Conservation (phyloP, 2,888 invertebrate genomes). For the Rotaria macrura region DNA sequence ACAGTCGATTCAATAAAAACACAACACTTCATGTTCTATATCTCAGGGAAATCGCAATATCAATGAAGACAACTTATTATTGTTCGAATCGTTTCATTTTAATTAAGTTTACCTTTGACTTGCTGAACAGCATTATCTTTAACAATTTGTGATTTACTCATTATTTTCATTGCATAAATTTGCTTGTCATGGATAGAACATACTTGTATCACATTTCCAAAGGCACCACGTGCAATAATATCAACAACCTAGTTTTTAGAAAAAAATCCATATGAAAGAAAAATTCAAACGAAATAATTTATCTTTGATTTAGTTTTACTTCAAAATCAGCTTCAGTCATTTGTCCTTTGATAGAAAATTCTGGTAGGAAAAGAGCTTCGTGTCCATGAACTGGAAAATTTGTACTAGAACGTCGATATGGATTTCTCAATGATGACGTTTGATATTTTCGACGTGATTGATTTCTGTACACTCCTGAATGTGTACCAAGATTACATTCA, state of each 20-base stretch:
- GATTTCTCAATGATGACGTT: conserved; percentile 32
- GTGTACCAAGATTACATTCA: neutral
- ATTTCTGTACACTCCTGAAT: neutral
- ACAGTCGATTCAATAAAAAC: too few relatives aligned
- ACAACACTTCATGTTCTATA: too few relatives aligned
- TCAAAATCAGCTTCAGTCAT: conserved; percentile 34
- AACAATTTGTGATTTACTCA: conserved; percentile 59
- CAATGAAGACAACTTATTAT: too few relatives aligned
- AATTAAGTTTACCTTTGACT: conserved; percentile 56
- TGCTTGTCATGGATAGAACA: conserved; percentile 52
- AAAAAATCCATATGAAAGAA: too few relatives aligned
- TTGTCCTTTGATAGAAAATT: conserved; percentile 33
- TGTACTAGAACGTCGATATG: conserved; percentile 29
- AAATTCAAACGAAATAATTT: too few relatives aligned
- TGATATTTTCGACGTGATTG: conserved; percentile 29
- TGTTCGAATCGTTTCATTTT: too few relatives aligned
- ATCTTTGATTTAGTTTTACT: conserved; percentile 30
- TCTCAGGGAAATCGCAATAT: too few relatives aligned
- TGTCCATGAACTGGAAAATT: conserved; percentile 32
- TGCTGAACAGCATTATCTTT: conserved; percentile 69
- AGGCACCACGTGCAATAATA: conserved; percentile 73
- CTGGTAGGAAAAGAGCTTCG: conserved; percentile 32
- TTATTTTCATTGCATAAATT: conserved; percentile 64
- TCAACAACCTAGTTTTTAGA: conserved; percentile 48
- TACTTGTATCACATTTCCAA: conserved; percentile 77